These are phyloP conservation scores for Crotalus tigris DNA, from an alignment of 2,113 vertebrate genomes.

Conservation along the genomic window DNA sequence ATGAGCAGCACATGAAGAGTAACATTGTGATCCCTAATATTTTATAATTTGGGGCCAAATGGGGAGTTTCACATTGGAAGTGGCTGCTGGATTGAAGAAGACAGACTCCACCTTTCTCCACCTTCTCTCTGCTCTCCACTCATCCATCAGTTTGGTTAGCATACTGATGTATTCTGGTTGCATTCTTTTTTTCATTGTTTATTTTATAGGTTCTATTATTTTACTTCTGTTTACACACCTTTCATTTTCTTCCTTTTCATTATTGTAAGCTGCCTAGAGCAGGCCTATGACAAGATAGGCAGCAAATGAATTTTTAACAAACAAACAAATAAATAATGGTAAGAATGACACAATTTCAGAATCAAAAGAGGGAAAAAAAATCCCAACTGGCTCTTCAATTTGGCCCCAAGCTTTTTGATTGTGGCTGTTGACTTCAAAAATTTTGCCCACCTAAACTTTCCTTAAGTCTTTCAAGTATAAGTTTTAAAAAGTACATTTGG, in stretches of 20 bases:
- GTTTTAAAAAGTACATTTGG: rapidly evolving
- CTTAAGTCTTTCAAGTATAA: slow-evolving; percentile 8
- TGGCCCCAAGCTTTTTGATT: neutral
- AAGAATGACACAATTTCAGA: neutral
- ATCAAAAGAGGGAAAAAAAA: neutral
- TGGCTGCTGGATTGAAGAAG: neutral
- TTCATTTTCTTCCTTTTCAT: neutral
- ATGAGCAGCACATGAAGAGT: neutral
- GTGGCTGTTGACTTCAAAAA: neutral
- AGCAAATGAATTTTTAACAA: neutral
- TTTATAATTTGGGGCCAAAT: neutral
- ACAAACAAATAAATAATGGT: neutral
- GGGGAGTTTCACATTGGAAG: neutral
- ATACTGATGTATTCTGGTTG: neutral
- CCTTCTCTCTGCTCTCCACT: neutral
- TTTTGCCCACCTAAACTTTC: neutral
- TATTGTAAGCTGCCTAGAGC: neutral
- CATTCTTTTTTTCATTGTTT: neutral
- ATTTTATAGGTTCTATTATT: neutral
- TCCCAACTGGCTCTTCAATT: neutral
- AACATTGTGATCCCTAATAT: neutral
- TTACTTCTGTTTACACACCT: neutral
- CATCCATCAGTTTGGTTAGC: neutral
- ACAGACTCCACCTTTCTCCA: neutral
- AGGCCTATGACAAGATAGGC: neutral